Percentiles rank a stretch among this genome's conserved stretches.
phyloP scores from a whole-genome alignment of 2,888 invertebrate genomes.

The Aromia moschata region DNA sequence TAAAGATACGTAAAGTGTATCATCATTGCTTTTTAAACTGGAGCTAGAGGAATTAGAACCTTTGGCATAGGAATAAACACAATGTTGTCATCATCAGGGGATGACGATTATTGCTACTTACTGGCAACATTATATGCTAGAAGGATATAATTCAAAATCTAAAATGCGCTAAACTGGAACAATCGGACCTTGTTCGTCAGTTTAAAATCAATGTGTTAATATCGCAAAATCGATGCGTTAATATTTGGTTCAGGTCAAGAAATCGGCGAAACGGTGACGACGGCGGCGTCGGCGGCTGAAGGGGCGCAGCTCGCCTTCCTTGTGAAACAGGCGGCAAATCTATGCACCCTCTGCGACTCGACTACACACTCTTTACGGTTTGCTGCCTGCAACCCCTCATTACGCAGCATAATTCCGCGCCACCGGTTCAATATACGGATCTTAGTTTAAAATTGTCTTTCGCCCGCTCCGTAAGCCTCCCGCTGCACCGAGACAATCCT shows the following conservation, averaged over 20 bases:
- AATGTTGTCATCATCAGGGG: too few species aligned
- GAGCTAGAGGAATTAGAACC: too few species aligned
- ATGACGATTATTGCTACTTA: too few species aligned
- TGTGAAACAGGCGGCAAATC: constrained; percentile 63
- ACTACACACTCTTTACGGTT: constrained; percentile 61
- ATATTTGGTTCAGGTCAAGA: constrained; percentile 39
- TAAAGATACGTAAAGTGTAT: too few species aligned
- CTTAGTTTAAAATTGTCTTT: constrained; percentile 31
- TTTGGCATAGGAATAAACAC: too few species aligned
- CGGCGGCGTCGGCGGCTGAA: too few species aligned
- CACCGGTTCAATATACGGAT: constrained; percentile 38
- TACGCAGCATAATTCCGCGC: constrained; percentile 59
- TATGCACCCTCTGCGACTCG: constrained; percentile 61
- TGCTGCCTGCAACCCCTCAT: constrained; percentile 62
- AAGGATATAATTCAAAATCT: too few species aligned
- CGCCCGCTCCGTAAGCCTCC: constrained; percentile 17
- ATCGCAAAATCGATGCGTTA: constrained; percentile 28
- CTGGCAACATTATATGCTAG: too few species aligned
- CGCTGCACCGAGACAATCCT: constrained; percentile 16
- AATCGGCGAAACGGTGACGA: constrained; percentile 21
- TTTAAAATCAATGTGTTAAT: too few species aligned
- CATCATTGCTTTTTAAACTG: too few species aligned
- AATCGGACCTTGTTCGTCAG: too few species aligned
- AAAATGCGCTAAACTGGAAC: too few species aligned
- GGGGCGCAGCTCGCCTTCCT: constrained; percentile 41